Percentiles rank a stretch among this genome's conserved stretches.
phyloP scores from a whole-genome alignment of 2,797 vertebrate species.

The Balearica regulorum region DNA sequence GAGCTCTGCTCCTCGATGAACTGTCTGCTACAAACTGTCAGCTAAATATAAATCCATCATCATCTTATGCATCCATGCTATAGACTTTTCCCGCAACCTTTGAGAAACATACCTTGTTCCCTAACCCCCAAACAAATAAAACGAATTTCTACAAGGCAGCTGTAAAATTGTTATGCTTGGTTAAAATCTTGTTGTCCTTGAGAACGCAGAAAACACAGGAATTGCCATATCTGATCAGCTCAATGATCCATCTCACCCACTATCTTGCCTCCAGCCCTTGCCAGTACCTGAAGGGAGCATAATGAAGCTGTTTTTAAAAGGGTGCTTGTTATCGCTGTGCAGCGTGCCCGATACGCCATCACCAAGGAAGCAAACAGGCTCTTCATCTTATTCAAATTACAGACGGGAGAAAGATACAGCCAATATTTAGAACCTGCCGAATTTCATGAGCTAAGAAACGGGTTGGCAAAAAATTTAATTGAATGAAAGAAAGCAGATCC shows the following conservation, averaged over 20 bases:
- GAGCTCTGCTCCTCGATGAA: background rate
- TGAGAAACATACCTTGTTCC: background rate
- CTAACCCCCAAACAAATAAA: background rate
- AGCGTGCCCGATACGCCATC: background rate
- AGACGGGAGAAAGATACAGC: background rate
- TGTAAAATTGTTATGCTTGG: conserved; percentile 38
- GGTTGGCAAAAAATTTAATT: background rate
- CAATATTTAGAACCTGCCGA: background rate
- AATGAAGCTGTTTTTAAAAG: conserved; percentile 40
- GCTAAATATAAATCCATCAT: background rate
- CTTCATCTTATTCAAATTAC: conserved; percentile 19
- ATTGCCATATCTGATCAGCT: conserved; percentile 54
- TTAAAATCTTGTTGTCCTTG: conserved; percentile 23
- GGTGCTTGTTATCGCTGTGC: background rate
- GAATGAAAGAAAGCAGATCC: background rate
- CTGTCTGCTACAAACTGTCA: background rate
- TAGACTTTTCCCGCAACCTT: background rate
- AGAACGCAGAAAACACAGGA: background rate
- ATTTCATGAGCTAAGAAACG: background rate
- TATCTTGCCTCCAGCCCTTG: background rate
- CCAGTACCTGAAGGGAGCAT: conserved; percentile 7
- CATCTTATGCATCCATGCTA: background rate
- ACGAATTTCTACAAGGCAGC: conserved; percentile 14
- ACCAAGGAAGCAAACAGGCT: background rate
- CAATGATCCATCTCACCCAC: conserved; percentile 21